Evolutionary conservation across 2,113 vertebrate species (phyloP).

Genomic region (Pholis gunnellus): DNA sequence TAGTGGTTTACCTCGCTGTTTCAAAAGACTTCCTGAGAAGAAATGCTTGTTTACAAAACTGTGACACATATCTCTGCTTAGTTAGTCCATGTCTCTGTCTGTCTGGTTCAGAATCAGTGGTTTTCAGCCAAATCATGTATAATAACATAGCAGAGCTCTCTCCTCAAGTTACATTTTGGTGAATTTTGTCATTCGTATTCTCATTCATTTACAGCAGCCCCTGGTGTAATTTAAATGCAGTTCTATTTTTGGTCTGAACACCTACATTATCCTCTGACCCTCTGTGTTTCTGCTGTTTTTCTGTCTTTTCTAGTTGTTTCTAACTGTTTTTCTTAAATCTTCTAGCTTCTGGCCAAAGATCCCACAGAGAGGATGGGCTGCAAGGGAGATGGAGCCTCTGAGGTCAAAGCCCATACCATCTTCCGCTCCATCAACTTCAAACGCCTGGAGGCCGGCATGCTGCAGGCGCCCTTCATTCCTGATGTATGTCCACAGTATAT

Average conservation of each 20-base stretch:
- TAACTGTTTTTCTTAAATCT: neutral
- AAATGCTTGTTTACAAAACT: neutral
- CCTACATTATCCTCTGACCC: neutral
- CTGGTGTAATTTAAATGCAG: neutral
- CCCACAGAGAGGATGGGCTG: constrained; percentile 91
- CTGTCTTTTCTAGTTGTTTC: neutral
- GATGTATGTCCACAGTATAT: constrained; percentile 86
- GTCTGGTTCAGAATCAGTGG: neutral
- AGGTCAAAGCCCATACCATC: constrained; percentile 93
- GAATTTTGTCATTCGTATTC: neutral
- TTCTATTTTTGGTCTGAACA: neutral
- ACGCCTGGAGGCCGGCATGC: constrained; percentile 95
- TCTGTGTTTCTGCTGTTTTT: neutral
- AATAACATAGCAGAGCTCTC: neutral
- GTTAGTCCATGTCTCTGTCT: neutral
- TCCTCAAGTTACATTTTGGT: neutral
- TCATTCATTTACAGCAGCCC: neutral
- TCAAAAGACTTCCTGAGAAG: neutral
- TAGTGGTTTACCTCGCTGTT: neutral
- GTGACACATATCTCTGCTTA: neutral
- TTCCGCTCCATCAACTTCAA: constrained; percentile 96
- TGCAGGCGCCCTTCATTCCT: constrained; percentile 93
- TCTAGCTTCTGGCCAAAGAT: constrained; percentile 94
- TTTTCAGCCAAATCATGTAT: neutral
- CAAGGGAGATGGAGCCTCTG: constrained; percentile 87